Evolutionary conservation across 2,888 invertebrate species (phyloP).

Genomic region (Trachelus iudaicus): DNA sequence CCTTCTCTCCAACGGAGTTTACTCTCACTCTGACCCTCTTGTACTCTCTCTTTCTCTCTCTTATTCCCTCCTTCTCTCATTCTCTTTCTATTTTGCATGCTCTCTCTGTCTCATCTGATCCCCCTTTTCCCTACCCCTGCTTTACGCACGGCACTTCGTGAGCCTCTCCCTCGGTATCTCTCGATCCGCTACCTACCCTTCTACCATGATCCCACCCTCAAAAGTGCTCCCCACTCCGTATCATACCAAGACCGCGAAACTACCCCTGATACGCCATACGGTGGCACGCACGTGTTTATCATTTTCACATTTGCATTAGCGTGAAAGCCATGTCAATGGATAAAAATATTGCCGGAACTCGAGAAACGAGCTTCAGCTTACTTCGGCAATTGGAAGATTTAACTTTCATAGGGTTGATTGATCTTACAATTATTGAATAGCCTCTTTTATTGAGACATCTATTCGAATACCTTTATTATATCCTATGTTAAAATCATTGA

Average conservation of each 20-base stretch:
- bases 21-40: not conserved
- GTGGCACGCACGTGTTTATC: constrained; percentile 32
- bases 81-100: constrained; percentile 4
- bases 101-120: not conserved
- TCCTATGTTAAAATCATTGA: not conserved
- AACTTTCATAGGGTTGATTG: not conserved
- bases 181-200: not conserved
- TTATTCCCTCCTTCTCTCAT: not conserved
- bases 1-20: constrained; percentile 19
- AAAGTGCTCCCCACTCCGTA: not conserved
- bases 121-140: not conserved
- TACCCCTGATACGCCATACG: constrained; percentile 23
- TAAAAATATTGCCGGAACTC: constrained; percentile 22
- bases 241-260: constrained; percentile 24
- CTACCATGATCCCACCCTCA: not conserved
- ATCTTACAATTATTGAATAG: not conserved
- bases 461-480: not conserved
- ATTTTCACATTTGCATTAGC: constrained; percentile 27
- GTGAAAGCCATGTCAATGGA: constrained; percentile 21
- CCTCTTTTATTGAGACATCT: not conserved
- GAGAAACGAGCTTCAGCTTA: not conserved
- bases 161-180: not conserved
- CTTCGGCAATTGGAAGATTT: not conserved
- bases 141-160: not conserved
- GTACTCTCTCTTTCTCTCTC: constrained; percentile 3